phyloP scores from a whole-genome alignment of 2,113 vertebrate species.

The Climacteris rufus region DNA sequence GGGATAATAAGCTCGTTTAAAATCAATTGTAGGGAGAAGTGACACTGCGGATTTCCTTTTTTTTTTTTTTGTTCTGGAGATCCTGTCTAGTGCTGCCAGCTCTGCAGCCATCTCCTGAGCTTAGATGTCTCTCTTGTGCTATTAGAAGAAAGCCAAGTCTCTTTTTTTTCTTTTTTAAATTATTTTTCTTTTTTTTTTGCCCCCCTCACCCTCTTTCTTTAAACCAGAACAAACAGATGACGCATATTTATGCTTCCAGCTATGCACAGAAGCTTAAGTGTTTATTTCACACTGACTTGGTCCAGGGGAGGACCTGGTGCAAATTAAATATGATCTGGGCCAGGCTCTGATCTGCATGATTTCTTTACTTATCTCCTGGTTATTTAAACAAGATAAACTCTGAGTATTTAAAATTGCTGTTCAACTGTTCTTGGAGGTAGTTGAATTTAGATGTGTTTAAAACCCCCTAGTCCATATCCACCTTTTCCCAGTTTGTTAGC shows the following conservation, averaged over 20 bases:
- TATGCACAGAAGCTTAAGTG: background rate
- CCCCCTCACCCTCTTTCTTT: background rate
- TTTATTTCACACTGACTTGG: background rate
- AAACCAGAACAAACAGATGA: background rate
- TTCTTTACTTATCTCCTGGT: background rate
- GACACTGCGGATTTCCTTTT: constrained; percentile 32
- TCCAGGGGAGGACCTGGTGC: background rate
- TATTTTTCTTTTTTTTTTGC: background rate
- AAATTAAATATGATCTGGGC: background rate
- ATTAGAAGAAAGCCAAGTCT: background rate
- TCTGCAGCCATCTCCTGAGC: background rate
- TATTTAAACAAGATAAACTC: background rate
- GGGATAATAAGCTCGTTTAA: constrained; percentile 34
- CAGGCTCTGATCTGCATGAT: background rate
- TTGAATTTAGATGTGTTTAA: background rate
- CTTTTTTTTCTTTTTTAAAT: background rate
- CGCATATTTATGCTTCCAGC: background rate
- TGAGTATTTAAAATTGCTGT: background rate
- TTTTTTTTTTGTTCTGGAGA: constrained; percentile 1
- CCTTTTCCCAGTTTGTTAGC: background rate
- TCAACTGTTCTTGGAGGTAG: background rate
- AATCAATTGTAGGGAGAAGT: constrained; percentile 26
- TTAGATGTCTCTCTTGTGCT: background rate
- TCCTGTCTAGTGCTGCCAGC: constrained; percentile 8
- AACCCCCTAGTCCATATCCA: background rate